Evolutionary conservation across 2,888 invertebrate species (phyloP), one percentile per base, ranked within the genome.

Genomic region (Epirrita christyi): DNA sequence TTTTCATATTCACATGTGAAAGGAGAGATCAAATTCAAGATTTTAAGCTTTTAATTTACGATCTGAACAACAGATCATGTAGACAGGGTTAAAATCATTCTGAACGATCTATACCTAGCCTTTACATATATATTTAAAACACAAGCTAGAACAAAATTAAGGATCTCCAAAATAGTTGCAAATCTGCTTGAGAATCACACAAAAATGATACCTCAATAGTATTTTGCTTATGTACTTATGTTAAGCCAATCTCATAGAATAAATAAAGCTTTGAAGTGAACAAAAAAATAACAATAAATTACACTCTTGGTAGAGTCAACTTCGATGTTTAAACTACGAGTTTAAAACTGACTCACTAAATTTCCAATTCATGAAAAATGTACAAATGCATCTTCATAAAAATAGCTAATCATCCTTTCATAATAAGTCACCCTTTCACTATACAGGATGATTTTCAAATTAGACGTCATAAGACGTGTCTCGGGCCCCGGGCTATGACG

Each of bases 401-500:
- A 86, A 80, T 73, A 61, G 73, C 85, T 68, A 78, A 78, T 89
- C 88, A 89, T 81, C 76, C 68, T 76, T 60, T 64, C 67, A 84
- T 78, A 86, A 88, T 88, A 83, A 86, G 78, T 83, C 82, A 85
- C 84, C 84, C 85, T 77, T 83, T 83, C 75, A 67, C 69, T 76
- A 58, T 72, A 72, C 77, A 73, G 78, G 80, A 80, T 85, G 85
- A 88, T 88, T 83, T 83, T 85, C 83, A 86, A 86, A 87, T 89
- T 86, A 86, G 79, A 79, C 80, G 82, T 84, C 84, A 84, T 83
- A 85, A 83, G 86, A 83, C 80, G 82, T 72, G 78, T 76, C 79
- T 72, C 73, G 69, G 67, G 78, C 83, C 75, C 66, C 68, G 56
- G 81, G 86, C 86, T 68, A 82, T 86, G 88, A 88, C 88, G 83